These are phyloP conservation scores for Psittacula cyanocephala DNA, from an alignment of 2,113 vertebrate genomes.

Conservation along the genomic window DNA sequence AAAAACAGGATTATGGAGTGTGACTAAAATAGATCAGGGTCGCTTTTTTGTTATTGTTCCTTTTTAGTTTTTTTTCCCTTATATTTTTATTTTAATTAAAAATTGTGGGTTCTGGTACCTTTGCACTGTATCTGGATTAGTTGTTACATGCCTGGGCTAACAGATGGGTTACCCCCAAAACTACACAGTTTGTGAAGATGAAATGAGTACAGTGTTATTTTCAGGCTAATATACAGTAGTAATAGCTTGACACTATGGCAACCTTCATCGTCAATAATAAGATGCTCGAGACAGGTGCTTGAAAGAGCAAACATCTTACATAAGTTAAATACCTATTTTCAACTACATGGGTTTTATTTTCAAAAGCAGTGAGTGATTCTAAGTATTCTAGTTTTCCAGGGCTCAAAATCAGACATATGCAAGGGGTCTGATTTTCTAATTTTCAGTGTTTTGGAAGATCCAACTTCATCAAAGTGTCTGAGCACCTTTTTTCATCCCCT, in stretches of 20 bases:
- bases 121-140: conserved; percentile 21
- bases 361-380: neutral
- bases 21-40: conserved; percentile 66
- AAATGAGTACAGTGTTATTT: conserved; percentile 35
- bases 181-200: conserved; percentile 39
- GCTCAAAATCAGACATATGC: neutral
- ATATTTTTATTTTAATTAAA: conserved; percentile 42
- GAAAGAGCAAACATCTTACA: neutral
- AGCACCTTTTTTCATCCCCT: neutral
- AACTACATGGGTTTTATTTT: conserved; percentile 14
- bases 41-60: neutral
- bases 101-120: neutral
- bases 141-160: neutral
- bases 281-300: conserved; percentile 44
- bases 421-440: conserved; percentile 21
- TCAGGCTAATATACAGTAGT: neutral
- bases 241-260: conserved; percentile 39
- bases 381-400: neutral
- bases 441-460: conserved; percentile 10
- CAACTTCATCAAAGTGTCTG: conserved; percentile 10
- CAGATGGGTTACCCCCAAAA: conserved; percentile 61
- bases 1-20: conserved; percentile 70
- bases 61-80: neutral
- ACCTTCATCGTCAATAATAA: conserved; percentile 1
- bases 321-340: conserved; percentile 41